Evolutionary conservation across 2,113 vertebrate genomes (phyloP), one percentile per base, ranked within the genome.

Genomic region (Lutjanus erythropterus): DNA sequence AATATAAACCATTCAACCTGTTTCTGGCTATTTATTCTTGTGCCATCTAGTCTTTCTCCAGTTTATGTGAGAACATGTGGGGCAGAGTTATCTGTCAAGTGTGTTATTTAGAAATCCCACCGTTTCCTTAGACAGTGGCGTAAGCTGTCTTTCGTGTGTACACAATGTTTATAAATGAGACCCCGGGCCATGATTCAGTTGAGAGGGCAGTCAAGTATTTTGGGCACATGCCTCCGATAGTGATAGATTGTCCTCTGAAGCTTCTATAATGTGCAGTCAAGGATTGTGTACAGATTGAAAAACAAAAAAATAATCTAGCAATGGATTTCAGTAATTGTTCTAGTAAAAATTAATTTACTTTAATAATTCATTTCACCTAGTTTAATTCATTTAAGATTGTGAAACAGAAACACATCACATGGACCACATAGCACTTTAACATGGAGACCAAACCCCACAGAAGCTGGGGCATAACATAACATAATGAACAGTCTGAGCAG

Each of bases 151-250:
- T n/a, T n/a, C n/a, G n/a, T n/a, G n/a, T n/a, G n/a, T n/a, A n/a
- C n/a, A n/a, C n/a, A n/a, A n/a, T n/a, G n/a, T n/a, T n/a, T n/a
- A n/a, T n/a, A n/a, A n/a, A n/a, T n/a, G n/a, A n/a, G n/a, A n/a
- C n/a, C n/a, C n/a, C n/a, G n/a, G n/a, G n/a, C n/a, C n/a, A n/a
- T 37, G 25, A 75, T 37, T 68, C 14, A 18, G 8, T 46, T 21
- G 2, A 12, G 11, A 59, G 19, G 62, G 44, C 2, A 2, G n/a
- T 67, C 46, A 53, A 61, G 37, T n/a, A 61, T 61, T 50, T 75
- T 75, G 46, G 47, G 53, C 23, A 25, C 59, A 58, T 44, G 60
- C 60, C 61, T 73, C 33, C 18, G 33, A 52, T 49, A 19, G 39
- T 39, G 11, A 6, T 18, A 27, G 59, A 4, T 58, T 31, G 33